Base-by-base conservation (phyloP, 2,797 vertebrate species). In the Phalloptychus januarius region DNA sequence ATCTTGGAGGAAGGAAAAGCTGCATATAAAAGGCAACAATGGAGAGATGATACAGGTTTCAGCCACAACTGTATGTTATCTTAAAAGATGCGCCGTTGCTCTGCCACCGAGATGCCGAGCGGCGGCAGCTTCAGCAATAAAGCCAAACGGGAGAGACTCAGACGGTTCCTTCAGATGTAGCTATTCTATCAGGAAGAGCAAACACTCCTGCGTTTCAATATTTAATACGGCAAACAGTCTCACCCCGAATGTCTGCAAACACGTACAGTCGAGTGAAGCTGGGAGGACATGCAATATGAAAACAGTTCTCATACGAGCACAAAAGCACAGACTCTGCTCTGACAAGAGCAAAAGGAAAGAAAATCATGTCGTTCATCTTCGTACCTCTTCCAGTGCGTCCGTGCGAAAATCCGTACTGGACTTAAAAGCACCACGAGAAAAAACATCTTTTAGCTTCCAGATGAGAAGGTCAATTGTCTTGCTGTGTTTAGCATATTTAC, bases 141-240 rank as follows among this genome's bases (percentile, higher is more conserved):
- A 84, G 76, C 36, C 61, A 79, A 61, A 75, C 46, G 45, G 45
- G 45, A 56, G 52, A 67, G 76, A 54, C 72, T 42, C 71, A 52
- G 69, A 61, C 73, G 44, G 75, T n/a, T 76, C 83, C 84, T 88
- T 91, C 89, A 93, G 88, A 88, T 71, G 78, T 31, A 77, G 85
- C 82, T 77, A 84, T 25, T 88, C 85, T 80, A 87, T 90, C 85
- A 88, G 79, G 86, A 83, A 82, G 80, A 76, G 79, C 85, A 89
- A 92, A 91, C 85, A 88, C 83, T 88, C 78, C 83, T 75, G 80
- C 54, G 82, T 88, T 71, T 92, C 79, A 93, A 93, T 93, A 91
- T 89, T 94, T 93, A 81, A 92, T 91, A 82, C 7, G 20, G 78
- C 79, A 86, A 87, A 89, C 87, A 67, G 83, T 80, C 79, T 82